Percentiles rank a stretch among this genome's conserved stretches.
Conservation (phyloP, 2,888 invertebrate species). For the Noctuana brunneofusca region DNA sequence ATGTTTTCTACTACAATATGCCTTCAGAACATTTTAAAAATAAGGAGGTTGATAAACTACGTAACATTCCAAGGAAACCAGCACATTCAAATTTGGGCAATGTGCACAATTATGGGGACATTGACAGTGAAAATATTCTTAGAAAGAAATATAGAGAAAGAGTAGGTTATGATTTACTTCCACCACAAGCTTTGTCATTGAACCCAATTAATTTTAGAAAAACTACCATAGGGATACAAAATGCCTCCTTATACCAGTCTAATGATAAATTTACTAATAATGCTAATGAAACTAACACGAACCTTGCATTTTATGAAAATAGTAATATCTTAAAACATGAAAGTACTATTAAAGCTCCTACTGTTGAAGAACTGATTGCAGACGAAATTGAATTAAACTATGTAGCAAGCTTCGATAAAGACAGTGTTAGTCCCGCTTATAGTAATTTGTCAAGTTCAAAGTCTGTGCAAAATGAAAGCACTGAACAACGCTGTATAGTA, state of each 20-base stretch:
- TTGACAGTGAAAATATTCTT: constrained; percentile 49
- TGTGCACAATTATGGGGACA: constrained; percentile 12
- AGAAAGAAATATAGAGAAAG: constrained; percentile 51
- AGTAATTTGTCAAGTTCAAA: too few species aligned
- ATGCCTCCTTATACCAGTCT: not conserved
- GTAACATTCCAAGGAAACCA: constrained; percentile 15
- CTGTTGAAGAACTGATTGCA: not conserved
- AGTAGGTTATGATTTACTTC: constrained; percentile 50
- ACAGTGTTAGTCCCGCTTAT: not conserved
- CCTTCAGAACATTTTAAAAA: not conserved
- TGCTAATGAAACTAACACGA: constrained; percentile 20
- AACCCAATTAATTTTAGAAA: constrained; percentile 64
- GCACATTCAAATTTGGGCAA: not conserved
- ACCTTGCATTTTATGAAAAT: constrained; percentile 16
- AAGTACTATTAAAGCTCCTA: not conserved
- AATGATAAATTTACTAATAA: constrained; percentile 16
- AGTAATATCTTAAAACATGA: not conserved
- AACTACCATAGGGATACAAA: constrained; percentile 54
- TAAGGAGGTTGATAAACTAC: not conserved
- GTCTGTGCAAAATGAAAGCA: constrained; percentile 6
- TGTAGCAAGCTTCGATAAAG: not conserved
- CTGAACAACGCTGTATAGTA: constrained; percentile 10
- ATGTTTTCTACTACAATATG: not conserved
- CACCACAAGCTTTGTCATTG: constrained; percentile 46
- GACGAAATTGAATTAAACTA: not conserved